Percentiles rank a stretch among this genome's conserved stretches.
These are phyloP conservation scores for Vanessa tameamea DNA, from an alignment of 1,140 invertebrate species.

Conservation along the genomic window DNA sequence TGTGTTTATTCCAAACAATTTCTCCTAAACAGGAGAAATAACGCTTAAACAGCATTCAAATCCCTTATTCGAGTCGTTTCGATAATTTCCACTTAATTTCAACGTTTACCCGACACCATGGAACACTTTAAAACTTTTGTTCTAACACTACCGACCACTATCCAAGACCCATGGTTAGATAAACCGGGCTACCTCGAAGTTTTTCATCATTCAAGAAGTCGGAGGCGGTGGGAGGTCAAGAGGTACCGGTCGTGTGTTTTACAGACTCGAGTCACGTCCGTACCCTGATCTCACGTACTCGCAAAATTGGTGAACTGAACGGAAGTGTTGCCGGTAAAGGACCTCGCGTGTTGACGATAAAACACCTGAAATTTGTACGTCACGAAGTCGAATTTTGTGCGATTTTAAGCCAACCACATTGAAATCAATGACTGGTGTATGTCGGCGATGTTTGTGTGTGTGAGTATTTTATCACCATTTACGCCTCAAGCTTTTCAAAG, in stretches of 20 bases:
- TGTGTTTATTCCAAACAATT: neutral
- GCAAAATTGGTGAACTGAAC: slow-evolving; percentile 48
- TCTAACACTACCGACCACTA: slow-evolving; percentile 36
- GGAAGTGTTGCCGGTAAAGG: slow-evolving; percentile 41
- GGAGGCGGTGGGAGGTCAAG: slow-evolving; percentile 26
- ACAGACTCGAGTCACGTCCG: slow-evolving; percentile 42
- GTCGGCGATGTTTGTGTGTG: no score
- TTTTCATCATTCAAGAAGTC: slow-evolving; percentile 13
- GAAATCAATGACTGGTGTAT: no score
- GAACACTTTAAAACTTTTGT: slow-evolving; percentile 43
- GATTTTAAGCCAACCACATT: neutral
- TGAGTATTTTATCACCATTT: no score
- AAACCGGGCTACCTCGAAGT: neutral
- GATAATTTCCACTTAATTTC: slow-evolving; percentile 43
- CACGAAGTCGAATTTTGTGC: slow-evolving; percentile 36
- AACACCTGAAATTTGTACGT: slow-evolving; percentile 42
- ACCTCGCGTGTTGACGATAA: slow-evolving; percentile 44
- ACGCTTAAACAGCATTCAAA: slow-evolving; percentile 23
- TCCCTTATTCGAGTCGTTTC: slow-evolving; percentile 24
- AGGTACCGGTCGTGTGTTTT: slow-evolving; percentile 32
- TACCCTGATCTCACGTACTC: slow-evolving; percentile 50
- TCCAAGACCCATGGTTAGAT: slow-evolving; percentile 32
- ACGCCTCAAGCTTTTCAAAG: no score
- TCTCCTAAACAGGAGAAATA: neutral
- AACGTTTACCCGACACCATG: slow-evolving; percentile 46